Conservation (phyloP, 1,140 invertebrate species). For the Chelonus insularis region DNA sequence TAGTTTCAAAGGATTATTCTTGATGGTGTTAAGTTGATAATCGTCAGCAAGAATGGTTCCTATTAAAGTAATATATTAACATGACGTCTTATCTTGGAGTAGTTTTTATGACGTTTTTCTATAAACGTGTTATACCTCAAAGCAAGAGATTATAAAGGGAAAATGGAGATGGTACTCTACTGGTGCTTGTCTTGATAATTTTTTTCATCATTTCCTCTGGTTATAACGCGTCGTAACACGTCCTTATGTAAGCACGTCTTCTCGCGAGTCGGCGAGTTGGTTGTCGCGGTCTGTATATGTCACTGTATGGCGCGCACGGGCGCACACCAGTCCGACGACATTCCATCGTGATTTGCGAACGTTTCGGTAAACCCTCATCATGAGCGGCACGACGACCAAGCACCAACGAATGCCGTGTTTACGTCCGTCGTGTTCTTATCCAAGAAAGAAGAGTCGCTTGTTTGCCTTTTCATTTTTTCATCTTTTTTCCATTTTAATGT, state of each 20-base stretch:
- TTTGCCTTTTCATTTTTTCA: neutral
- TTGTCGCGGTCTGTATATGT: conserved; percentile 45
- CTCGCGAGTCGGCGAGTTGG: conserved; percentile 8
- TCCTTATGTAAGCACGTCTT: conserved; percentile 7
- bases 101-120: too few species aligned
- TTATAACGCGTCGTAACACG: neutral
- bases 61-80: too few species aligned
- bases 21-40: too few species aligned
- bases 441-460: conserved; percentile 10
- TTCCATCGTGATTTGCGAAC: conserved; percentile 57
- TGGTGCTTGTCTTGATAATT: neutral
- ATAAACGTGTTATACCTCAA: too few species aligned
- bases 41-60: too few species aligned
- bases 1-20: too few species aligned
- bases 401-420: conserved; percentile 10
- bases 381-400: conserved; percentile 4
- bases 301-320: conserved; percentile 44
- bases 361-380: conserved; percentile 48
- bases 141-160: too few species aligned
- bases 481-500: neutral
- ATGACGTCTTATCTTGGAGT: too few species aligned
- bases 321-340: conserved; percentile 52
- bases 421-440: conserved; percentile 9
- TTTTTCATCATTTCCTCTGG: neutral
- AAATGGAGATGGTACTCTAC: neutral